Evolutionary conservation across 64 coral and sea anemone genomes (phyloP), one percentile per base, ranked within the genome.

Genomic region (Platygyra sinensis): DNA sequence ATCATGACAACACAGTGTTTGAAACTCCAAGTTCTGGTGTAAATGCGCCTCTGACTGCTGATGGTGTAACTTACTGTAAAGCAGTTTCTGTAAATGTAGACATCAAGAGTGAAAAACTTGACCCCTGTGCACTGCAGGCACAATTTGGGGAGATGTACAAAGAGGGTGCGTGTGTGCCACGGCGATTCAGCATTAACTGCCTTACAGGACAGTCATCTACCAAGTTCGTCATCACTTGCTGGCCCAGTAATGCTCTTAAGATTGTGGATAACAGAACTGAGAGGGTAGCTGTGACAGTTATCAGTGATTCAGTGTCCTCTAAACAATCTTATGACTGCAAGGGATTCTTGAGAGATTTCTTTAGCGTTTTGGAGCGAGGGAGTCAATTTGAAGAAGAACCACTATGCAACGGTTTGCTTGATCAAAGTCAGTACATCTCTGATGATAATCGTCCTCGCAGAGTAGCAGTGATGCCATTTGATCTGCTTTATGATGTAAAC

Each of bases 121-220:
- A 86, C 6, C 10, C 20, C 46, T 24, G 77, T 0, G n/a, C 19
- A 42, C 63, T 94, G 15, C 42, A 61, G 12, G 46, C 86, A 27
- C 20, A 79, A 62, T 87, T 94, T 85, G 86, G 88, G 67, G 72
- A 49, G 8, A 87, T 64, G n/a, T 94, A 87, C 75, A 20, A 72
- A 13, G 88, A 90, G 76, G 73, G 74, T 16, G 17, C 50, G 5
- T 73, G 80, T 38, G 16, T 59, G 18, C 93, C 93, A 67, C 77
- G 82, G 36, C 51, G 74, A 77, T 90, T 94, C 74, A 73, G 75
- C 33, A 90, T 94, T 79, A n/a, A 57, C 15, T 57, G 79, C 10
- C 29, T 32, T 0, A 52, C 55, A 52, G 30, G 61, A 31, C 38
- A 62, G 17, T 50, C n/a, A n/a, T n/a, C 67, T 15, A 27, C 22